Base-by-base conservation (phyloP, 2,888 invertebrate genomes). In the Eurois occulta region DNA sequence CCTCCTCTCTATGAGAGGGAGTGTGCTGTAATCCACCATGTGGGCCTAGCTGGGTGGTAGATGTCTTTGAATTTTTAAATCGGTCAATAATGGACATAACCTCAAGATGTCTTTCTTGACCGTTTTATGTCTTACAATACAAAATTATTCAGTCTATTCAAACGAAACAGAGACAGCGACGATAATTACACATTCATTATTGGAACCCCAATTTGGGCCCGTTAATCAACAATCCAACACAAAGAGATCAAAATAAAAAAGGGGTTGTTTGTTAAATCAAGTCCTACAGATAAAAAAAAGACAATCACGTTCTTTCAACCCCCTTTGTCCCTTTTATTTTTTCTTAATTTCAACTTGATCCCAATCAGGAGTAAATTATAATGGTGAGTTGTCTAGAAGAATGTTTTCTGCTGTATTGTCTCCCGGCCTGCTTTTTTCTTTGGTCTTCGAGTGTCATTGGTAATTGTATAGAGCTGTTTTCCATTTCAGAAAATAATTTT, bases 321-420 rank as follows among this genome's bases (percentile, higher is more conserved):
- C 91, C 91, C 92, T 95, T 95, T 95, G 94, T 94, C 91, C 92
- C 75, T 92, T 95, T 95, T 96, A 95, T 96, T 96, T 96, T 96
- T 96, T 96, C 96, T 96, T 96, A 96, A 96, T 96, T 96, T 95
- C 94, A 91, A 94, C 91, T 95, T 95, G 96, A 96, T 96, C 95
- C 93, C 96, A 96, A 96, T 96, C 96, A 95, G 94, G 93, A 94
- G 95, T 96, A 96, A 96, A 96, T 96, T 96, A 96, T 96, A 96
- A 96, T 95, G 95, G 96, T 91, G 94, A 95, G 94, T 95, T 95
- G 95, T 94, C 95, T 96, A 94, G 94, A 94, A 93, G 95, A 95
- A 95, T 95, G 95, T 92, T 41, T 35, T 94, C 93, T 92, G 90
- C 89, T 94, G 95, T 96, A 95, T 95, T 96, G 96, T 96, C 93